Evolutionary conservation across 2,113 vertebrate species (phyloP), one percentile per base, ranked within the genome.

Genomic region (Oreocharis arfaki): DNA sequence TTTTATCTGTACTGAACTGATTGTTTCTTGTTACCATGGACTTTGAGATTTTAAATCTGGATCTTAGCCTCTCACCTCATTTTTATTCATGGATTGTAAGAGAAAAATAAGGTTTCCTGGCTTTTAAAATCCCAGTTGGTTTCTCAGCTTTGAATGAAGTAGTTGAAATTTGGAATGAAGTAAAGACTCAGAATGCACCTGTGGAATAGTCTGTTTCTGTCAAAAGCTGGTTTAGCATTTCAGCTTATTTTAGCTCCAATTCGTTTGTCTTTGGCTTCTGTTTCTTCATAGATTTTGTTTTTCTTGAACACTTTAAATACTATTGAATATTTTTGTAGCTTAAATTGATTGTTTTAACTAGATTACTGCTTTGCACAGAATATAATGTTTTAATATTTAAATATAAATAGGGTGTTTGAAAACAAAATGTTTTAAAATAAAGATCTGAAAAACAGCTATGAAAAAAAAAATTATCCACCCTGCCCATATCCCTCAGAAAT

Each of bases 111-210:
- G 14, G 44, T 82, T 89, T 95, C 77, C 73, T 68, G 81, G 35
- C 30, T 89, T 93, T 81, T 89, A 89, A 95, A 96, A 84, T 95
- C 87, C 92, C 90, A 75, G 35, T 75, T 91, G 92, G 56, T 84
- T 95, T 96, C 94, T 84, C 81, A 89, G 64, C 39, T 87, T 95
- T 95, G 67, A 93, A 89, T 93, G 53, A 94, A 90, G 57, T 73
- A 92, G 23, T 23, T 83, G 37, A 93, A 85, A 79, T 87, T 84
- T 85, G 69, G 53, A 94, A 83, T 73, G 42, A 93, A 85, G 13
- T 24, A 93, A 89, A 90, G 67, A 75, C 12, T 78, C 42, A 60
- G 35, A 75, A 26, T 69, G 70, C 92, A 96, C 74, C 82, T 95
- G 87, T 6, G 3, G 65, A 79, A 90, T 53, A 73, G 44, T n/a